Percentiles rank a stretch among this genome's conserved stretches.
These are phyloP conservation scores for Amphipyra tragopoginis DNA, from an alignment of 2,888 invertebrate genomes.

Conservation along the genomic window DNA sequence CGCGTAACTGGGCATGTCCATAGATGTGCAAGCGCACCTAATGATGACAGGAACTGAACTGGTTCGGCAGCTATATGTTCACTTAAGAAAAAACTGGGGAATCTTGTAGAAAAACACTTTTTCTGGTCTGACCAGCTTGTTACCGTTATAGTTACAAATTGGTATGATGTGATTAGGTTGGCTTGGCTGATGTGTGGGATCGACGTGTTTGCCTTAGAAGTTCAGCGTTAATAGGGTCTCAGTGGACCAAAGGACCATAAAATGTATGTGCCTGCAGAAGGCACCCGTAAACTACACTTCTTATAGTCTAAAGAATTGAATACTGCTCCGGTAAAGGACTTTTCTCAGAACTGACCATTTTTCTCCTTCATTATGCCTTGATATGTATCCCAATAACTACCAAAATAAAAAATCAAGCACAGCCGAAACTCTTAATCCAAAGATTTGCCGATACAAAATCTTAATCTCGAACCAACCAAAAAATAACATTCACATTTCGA, in stretches of 20 bases:
- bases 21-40: constrained; percentile 64
- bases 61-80: constrained; percentile 62
- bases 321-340: neutral
- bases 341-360: constrained; percentile 19
- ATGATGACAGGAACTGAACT: constrained; percentile 76
- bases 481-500: constrained; percentile 44
- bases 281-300: constrained; percentile 12
- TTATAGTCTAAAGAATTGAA: constrained; percentile 1
- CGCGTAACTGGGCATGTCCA: constrained; percentile 58
- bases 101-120: constrained; percentile 51
- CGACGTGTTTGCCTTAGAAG: constrained; percentile 15
- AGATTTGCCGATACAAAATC: constrained; percentile 37
- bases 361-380: neutral
- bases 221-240: constrained; percentile 21
- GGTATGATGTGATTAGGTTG: constrained; percentile 45
- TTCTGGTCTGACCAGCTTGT: constrained; percentile 49
- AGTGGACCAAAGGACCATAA: neutral
- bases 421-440: constrained; percentile 13
- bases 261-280: constrained; percentile 4
- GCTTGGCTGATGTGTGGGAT: constrained; percentile 34
- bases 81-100: constrained; percentile 56
- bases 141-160: constrained; percentile 56
- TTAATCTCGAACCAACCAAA: constrained; percentile 26
- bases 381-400: constrained; percentile 3
- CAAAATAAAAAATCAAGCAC: constrained; percentile 7